These are phyloP conservation scores for Emmelina monodactyla DNA, from an alignment of 2,888 invertebrate species.

Conservation along the genomic window DNA sequence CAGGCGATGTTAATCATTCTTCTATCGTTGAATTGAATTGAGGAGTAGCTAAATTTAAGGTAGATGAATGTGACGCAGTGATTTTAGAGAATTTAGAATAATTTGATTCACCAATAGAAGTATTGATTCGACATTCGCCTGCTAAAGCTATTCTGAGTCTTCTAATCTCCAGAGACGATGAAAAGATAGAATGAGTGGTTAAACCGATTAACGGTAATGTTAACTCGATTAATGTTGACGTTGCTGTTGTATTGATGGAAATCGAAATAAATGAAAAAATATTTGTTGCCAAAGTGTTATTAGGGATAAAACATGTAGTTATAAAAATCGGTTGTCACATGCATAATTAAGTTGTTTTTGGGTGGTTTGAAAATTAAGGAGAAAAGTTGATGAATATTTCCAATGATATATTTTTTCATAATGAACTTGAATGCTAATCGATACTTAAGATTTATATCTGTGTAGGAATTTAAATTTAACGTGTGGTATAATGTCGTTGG, in stretches of 20 bases:
- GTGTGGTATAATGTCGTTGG: conserved; percentile 53
- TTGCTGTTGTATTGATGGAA: conserved; percentile 45
- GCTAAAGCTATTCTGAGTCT: conserved; percentile 48
- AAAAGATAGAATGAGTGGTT: conserved; percentile 30
- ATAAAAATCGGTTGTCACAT: conserved; percentile 62
- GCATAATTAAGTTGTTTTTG: conserved; percentile 64
- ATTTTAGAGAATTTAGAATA: too few species aligned
- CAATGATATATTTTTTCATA: conserved; percentile 67
- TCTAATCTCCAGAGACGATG: conserved; percentile 44
- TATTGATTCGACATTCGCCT: conserved; percentile 20
- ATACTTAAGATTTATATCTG: conserved; percentile 63
- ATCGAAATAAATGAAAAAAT: conserved; percentile 27
- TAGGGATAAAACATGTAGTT: conserved; percentile 60
- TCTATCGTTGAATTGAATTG: conserved; percentile 27
- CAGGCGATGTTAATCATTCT: conserved; percentile 11
- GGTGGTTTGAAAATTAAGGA: conserved; percentile 58
- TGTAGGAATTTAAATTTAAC: conserved; percentile 60
- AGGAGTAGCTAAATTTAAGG: conserved; percentile 26
- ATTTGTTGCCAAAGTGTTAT: conserved; percentile 68
- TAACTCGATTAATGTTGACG: conserved; percentile 41
- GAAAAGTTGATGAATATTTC: conserved; percentile 63
- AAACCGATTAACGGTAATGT: conserved; percentile 37
- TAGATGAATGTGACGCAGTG: conserved; percentile 29
- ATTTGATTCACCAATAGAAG: too few species aligned
- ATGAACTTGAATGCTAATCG: conserved; percentile 62